Conservation (phyloP, 2,888 invertebrate genomes). For the Clepsis dumicolana region DNA sequence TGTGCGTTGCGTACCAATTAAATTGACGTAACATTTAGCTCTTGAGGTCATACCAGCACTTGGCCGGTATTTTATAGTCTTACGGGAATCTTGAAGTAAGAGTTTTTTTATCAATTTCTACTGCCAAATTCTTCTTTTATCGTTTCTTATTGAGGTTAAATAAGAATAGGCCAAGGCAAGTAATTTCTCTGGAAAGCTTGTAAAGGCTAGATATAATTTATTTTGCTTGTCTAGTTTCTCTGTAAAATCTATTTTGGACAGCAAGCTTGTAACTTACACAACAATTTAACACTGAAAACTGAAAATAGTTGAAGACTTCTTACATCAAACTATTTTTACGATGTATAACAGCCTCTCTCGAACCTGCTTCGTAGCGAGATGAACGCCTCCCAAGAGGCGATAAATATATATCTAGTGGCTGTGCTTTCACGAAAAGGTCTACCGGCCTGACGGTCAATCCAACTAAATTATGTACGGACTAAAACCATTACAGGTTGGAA, state of each 20-base stretch:
- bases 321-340: conserved; percentile 9
- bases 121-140: conserved; percentile 14
- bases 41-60: not conserved
- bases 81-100: conserved; percentile 7
- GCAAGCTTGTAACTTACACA: conserved; percentile 6
- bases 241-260: conserved; percentile 11
- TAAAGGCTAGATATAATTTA: conserved; percentile 12
- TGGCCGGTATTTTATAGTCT: conserved; percentile 11
- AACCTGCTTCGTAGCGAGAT: conserved; percentile 37
- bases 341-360: conserved; percentile 20
- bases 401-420: conserved; percentile 46
- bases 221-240: conserved; percentile 22
- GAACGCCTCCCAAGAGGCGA: conserved; percentile 48
- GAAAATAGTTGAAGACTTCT: conserved; percentile 2
- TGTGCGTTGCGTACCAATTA: not conserved
- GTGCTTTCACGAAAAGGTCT: conserved; percentile 38
- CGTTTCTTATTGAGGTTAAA: conserved; percentile 9
- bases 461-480: conserved; percentile 41
- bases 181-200: conserved; percentile 28
- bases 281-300: not conserved
- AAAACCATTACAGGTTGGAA: conserved; percentile 33
- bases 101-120: conserved; percentile 18
- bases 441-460: conserved; percentile 29
- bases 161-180: conserved; percentile 16
- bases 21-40: conserved; percentile 9